Evolutionary conservation across 2,113 vertebrate species (phyloP), one percentile per base, ranked within the genome.

Genomic region (Nesoenas mayeri): DNA sequence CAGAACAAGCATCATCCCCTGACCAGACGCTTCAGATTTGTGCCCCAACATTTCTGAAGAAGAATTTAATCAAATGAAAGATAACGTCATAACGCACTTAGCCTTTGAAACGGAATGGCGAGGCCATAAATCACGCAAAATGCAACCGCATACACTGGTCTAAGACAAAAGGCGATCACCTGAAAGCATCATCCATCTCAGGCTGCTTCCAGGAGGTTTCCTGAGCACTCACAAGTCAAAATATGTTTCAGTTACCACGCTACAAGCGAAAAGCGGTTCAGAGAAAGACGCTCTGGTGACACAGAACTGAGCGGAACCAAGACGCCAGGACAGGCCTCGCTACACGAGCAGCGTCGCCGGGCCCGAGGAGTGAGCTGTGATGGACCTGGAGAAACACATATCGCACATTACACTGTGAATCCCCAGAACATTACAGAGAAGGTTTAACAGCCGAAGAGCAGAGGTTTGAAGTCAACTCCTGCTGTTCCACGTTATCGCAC

Each of bases 51-150:
- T 60, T 95, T 81, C 87, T 58, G 36, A 58, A 91, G 66, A 91
- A 82, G 82, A 61, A 88, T 70, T 91, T 89, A 91, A 97, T 88
- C 32, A 47, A 64, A 93, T 92, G 86, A 95, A 93, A 93, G 94
- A 78, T 89, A 95, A 93, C 36, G 75, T 62, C 77, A 36, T 75
- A 85, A 92, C 65, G 60, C 28, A 31, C 31, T 70, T 70, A 88
- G 86, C 77, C 82, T 86, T 77, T 94, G 88, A 95, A 96, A 80
- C 29, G 5, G 10, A 34, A 58, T 0, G 9, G 29, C 67, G 32
- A 57, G 60, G 87, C 34, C 73, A 91, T 84, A 95, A 64, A 96
- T 93, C 56, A 89, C n/a, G 4, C 25, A 58, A 84, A 91, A 87
- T 24, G 34, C 72, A 84, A 82, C 86, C 72, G 53, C 83, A 88